A percentile compares a stretch with the other conserved stretches of the same genome.
Conservation (phyloP, 2,113 vertebrate genomes). For the Myrmecobius fasciatus region DNA sequence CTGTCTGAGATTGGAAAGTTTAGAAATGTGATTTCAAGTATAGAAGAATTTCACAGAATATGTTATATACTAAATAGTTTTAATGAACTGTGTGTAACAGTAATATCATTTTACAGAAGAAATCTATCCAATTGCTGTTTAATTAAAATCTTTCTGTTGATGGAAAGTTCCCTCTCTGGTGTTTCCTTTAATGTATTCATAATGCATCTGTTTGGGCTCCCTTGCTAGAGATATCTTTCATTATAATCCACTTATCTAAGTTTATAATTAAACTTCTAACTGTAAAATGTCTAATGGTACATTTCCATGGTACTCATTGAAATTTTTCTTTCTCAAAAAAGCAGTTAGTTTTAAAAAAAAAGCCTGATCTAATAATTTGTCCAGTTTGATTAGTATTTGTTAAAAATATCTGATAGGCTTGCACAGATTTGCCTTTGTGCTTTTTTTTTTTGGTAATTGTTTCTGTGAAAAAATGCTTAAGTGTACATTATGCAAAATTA, state of each 20-base stretch:
- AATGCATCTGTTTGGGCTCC: slow-evolving; percentile 85
- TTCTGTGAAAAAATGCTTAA: slow-evolving; percentile 24
- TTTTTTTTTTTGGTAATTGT: not conserved
- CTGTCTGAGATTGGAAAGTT: slow-evolving; percentile 10
- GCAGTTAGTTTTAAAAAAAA: slow-evolving; percentile 54
- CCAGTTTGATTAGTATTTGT: slow-evolving; percentile 28
- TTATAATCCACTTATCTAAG: slow-evolving; percentile 87
- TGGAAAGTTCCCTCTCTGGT: slow-evolving; percentile 86
- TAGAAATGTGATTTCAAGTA: slow-evolving; percentile 49
- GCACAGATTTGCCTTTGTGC: not conserved
- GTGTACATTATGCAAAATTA: not conserved
- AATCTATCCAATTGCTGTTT: slow-evolving; percentile 81
- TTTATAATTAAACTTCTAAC: slow-evolving; percentile 89
- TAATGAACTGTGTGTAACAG: slow-evolving; percentile 73
- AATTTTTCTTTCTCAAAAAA: slow-evolving; percentile 66
- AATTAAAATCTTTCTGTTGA: slow-evolving; percentile 87
- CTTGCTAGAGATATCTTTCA: slow-evolving; percentile 85
- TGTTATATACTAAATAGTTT: slow-evolving; percentile 67
- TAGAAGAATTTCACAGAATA: slow-evolving; percentile 66
- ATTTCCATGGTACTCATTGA: slow-evolving; percentile 74
- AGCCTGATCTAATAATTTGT: slow-evolving; percentile 37
- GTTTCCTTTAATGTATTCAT: slow-evolving; percentile 86
- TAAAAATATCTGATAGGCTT: not conserved
- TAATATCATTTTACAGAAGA: slow-evolving; percentile 79
- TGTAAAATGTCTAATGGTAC: slow-evolving; percentile 82